Conservation (phyloP, 2,113 vertebrate genomes). For the Etia nguti region DNA sequence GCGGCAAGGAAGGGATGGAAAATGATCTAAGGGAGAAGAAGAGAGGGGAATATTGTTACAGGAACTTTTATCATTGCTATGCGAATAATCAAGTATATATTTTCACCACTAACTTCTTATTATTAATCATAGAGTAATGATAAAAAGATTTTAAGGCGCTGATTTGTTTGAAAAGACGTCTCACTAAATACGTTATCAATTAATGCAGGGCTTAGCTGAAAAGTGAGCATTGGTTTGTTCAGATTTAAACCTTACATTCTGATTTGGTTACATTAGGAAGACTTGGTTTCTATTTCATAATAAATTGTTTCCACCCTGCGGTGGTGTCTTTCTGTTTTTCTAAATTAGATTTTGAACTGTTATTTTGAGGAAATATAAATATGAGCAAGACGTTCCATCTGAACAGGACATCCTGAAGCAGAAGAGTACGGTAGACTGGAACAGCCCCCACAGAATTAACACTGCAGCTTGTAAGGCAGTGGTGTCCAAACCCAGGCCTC, state of each 20-base stretch:
- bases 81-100: neutral
- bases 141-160: fast-evolving
- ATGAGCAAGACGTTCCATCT: neutral
- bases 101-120: neutral
- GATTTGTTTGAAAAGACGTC: neutral
- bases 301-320: neutral
- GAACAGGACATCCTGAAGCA: neutral
- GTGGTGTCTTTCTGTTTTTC: neutral
- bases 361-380: neutral
- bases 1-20: neutral
- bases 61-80: neutral
- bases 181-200: neutral
- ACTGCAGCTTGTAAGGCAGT: neutral
- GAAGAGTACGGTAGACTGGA: neutral
- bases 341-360: neutral
- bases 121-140: neutral
- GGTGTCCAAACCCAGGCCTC: too few relatives aligned
- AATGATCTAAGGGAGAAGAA: neutral
- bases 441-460: neutral
- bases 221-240: neutral
- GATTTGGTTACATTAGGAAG: neutral
- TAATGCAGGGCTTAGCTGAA: neutral
- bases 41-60: neutral
- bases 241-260: neutral
- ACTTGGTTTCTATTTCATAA: neutral